phyloP scores from a whole-genome alignment of 2,888 invertebrate species.

The Aphidius colemani region DNA sequence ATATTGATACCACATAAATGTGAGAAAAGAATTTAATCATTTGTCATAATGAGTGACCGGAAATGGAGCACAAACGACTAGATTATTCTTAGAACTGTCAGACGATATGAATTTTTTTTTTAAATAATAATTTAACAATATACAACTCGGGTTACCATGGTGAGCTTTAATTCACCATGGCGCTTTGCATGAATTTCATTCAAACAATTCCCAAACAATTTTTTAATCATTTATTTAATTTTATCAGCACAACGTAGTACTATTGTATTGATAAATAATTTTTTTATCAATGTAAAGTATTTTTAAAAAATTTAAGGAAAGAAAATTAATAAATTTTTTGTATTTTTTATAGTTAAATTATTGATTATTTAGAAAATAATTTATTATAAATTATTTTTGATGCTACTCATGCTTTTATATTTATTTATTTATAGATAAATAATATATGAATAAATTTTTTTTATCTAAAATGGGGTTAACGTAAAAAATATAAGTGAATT shows the following conservation, averaged over 20 bases:
- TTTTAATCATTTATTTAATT: neutral
- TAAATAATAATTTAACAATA: constrained; percentile 12
- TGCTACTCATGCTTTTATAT: too few relatives aligned
- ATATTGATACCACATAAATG: too few relatives aligned
- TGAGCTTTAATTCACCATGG: constrained; percentile 40
- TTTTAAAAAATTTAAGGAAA: too few relatives aligned
- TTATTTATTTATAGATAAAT: too few relatives aligned
- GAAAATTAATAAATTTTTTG: too few relatives aligned
- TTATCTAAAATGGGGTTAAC: too few relatives aligned
- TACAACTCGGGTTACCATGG: constrained; percentile 45
- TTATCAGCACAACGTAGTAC: neutral
- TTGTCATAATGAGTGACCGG: neutral
- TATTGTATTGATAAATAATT: neutral
- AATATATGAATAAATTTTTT: too few relatives aligned
- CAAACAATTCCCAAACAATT: neutral
- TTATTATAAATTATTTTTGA: too few relatives aligned
- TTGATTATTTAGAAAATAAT: too few relatives aligned
- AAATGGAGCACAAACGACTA: constrained; percentile 1
- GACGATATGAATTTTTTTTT: constrained; percentile 2
- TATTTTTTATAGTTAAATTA: too few relatives aligned
- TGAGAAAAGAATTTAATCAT: neutral
- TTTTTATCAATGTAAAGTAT: neutral
- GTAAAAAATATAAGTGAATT: too few relatives aligned
- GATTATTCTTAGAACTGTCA: constrained; percentile 14
- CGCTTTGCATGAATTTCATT: too few relatives aligned